phyloP scores from a whole-genome alignment of 2,797 vertebrate species.

The Orientallactaga sibirica region DNA sequence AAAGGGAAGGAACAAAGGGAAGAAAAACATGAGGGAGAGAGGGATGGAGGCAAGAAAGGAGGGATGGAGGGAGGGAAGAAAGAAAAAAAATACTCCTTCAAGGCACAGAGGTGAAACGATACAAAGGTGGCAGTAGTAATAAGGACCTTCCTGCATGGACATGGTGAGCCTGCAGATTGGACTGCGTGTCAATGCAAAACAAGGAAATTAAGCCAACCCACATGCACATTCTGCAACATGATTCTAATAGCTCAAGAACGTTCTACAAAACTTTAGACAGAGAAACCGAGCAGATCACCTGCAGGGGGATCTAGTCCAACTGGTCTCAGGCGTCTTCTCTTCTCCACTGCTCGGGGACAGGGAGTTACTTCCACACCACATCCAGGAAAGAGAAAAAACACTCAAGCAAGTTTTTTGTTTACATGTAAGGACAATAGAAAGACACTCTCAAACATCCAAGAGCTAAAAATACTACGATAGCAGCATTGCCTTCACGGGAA shows the following conservation, averaged over 20 bases:
- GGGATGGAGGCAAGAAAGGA: no score
- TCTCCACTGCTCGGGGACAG: constrained; percentile 1
- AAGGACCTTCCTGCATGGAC: not conserved
- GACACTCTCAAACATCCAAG: not conserved
- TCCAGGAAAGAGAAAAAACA: constrained; percentile 5
- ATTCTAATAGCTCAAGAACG: constrained; percentile 53
- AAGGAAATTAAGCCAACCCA: constrained; percentile 35
- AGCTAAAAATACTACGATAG: constrained; percentile 2
- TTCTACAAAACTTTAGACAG: constrained; percentile 9
- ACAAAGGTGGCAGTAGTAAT: not conserved
- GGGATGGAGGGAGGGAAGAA: no score
- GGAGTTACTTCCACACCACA: constrained; percentile 20
- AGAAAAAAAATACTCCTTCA: not conserved
- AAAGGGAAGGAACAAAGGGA: no score
- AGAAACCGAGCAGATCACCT: constrained; percentile 24
- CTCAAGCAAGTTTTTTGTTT: constrained; percentile 20
- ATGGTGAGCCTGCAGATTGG: not conserved
- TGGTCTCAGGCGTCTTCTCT: not conserved
- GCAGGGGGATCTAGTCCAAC: constrained; percentile 37
- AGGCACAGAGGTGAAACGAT: not conserved
- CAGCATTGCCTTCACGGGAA: not conserved
- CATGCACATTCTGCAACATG: not conserved
- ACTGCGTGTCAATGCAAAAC: constrained; percentile 8
- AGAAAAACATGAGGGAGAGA: no score
- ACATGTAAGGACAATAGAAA: constrained; percentile 53